Evolutionary conservation across 2,888 invertebrate species (phyloP).

Genomic region (Tanaodytes sp.): DNA sequence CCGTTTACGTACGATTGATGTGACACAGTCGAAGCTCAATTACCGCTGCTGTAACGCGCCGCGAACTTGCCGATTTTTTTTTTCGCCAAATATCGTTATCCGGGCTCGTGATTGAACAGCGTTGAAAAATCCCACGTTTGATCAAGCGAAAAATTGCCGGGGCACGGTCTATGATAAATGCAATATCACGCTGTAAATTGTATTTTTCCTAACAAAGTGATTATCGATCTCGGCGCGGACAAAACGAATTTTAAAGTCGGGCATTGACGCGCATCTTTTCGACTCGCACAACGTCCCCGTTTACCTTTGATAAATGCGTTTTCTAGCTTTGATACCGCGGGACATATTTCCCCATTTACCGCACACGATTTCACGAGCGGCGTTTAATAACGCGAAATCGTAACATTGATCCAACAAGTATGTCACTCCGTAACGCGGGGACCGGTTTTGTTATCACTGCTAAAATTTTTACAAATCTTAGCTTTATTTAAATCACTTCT

Average conservation of each 20-base stretch:
- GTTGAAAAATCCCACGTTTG: slow-evolving; percentile 35
- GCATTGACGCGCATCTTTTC: slow-evolving; percentile 4
- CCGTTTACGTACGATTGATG: slow-evolving; percentile 36
- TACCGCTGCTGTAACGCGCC: slow-evolving; percentile 15
- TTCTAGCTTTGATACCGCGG: too few species aligned
- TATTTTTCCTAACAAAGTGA: slow-evolving; percentile 41
- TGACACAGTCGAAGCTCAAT: slow-evolving; percentile 46
- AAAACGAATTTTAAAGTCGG: slow-evolving; percentile 6
- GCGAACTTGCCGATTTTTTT: slow-evolving; percentile 27
- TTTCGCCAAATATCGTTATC: background rate
- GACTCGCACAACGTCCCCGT: too few species aligned
- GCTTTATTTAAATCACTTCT: too few species aligned
- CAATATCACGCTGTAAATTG: slow-evolving; percentile 41
- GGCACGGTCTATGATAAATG: slow-evolving; percentile 25
- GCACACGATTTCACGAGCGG: too few species aligned
- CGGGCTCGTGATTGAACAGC: background rate
- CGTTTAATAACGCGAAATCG: too few species aligned
- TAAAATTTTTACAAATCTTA: too few species aligned
- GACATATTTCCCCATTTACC: too few species aligned
- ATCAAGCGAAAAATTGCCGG: slow-evolving; percentile 38
- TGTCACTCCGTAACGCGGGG: too few species aligned
- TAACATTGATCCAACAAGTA: too few species aligned
- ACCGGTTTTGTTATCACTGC: too few species aligned
- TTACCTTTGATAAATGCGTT: too few species aligned
- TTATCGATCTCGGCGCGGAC: slow-evolving; percentile 32